These are phyloP conservation scores for Albula glossodonta DNA, from an alignment of 2,113 vertebrate species.

Conservation along the genomic window DNA sequence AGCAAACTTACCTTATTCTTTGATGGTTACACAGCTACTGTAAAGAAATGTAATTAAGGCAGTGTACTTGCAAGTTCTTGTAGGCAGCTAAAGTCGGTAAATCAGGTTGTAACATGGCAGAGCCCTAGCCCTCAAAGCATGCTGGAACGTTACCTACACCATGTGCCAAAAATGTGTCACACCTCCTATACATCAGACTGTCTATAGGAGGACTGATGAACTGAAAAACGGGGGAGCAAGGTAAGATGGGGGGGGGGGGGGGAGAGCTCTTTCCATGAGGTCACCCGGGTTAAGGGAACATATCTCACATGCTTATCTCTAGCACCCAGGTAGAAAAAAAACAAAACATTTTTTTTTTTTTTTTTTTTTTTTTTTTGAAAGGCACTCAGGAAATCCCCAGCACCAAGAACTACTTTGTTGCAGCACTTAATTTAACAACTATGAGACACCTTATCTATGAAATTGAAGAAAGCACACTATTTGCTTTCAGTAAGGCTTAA, in stretches of 20 bases:
- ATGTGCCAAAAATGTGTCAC: constrained; percentile 86
- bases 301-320: constrained; percentile 1
- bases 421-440: neutral
- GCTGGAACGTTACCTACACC: constrained; percentile 77
- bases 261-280: constrained; percentile 54
- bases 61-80: constrained; percentile 65
- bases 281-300: constrained; percentile 58
- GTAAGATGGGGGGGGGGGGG: constrained; percentile 37
- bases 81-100: constrained; percentile 69
- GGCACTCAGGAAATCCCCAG: too few relatives aligned
- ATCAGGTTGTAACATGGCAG: constrained; percentile 72
- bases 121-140: constrained; percentile 76
- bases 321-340: neutral
- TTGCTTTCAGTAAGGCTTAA: constrained; percentile 24
- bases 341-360: too few relatives aligned
- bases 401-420: neutral
- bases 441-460: neutral
- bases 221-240: constrained; percentile 30
- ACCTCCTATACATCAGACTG: constrained; percentile 72
- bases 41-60: constrained; percentile 64
- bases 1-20: neutral
- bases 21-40: constrained; percentile 42
- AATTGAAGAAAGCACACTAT: constrained; percentile 7
- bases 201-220: constrained; percentile 56
- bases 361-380: too few relatives aligned